Conservation (phyloP, 2,797 vertebrate species). For the Pristis pectinata region DNA sequence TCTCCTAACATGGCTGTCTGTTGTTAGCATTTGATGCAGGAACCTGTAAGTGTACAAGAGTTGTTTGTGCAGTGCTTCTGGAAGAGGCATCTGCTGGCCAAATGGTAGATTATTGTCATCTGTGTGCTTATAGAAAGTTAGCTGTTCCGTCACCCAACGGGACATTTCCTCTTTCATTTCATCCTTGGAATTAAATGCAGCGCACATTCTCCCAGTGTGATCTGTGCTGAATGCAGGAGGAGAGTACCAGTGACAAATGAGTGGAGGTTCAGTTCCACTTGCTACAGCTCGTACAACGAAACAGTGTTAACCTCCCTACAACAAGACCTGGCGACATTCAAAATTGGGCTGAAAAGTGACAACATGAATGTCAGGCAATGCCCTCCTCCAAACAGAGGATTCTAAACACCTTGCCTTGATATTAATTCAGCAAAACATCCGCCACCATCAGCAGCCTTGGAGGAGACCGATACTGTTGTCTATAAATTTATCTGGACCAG, state of each 20-base stretch:
- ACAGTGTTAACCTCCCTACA: neutral
- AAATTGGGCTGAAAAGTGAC: neutral
- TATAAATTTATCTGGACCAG: too few relatives aligned
- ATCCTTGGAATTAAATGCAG: neutral
- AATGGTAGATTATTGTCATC: neutral
- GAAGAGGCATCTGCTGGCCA: conserved; percentile 21
- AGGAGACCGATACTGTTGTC: too few relatives aligned
- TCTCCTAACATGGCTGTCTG: neutral
- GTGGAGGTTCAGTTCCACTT: neutral
- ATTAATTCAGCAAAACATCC: neutral
- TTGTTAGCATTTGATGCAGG: neutral
- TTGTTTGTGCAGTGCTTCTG: neutral
- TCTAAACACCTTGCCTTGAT: neutral
- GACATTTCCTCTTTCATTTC: neutral
- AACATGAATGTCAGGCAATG: neutral
- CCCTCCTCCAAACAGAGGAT: neutral
- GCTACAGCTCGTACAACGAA: neutral
- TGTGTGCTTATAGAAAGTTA: neutral
- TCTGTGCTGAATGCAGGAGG: neutral
- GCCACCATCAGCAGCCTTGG: too few relatives aligned
- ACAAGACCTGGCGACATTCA: neutral
- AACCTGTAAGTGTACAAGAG: neutral
- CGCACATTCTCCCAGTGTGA: neutral
- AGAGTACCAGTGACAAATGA: neutral
- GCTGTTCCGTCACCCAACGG: neutral